Evolutionary conservation across 2,797 vertebrate genomes (phyloP), one percentile per base, ranked within the genome.

Genomic region (Benthosema pterotum): DNA sequence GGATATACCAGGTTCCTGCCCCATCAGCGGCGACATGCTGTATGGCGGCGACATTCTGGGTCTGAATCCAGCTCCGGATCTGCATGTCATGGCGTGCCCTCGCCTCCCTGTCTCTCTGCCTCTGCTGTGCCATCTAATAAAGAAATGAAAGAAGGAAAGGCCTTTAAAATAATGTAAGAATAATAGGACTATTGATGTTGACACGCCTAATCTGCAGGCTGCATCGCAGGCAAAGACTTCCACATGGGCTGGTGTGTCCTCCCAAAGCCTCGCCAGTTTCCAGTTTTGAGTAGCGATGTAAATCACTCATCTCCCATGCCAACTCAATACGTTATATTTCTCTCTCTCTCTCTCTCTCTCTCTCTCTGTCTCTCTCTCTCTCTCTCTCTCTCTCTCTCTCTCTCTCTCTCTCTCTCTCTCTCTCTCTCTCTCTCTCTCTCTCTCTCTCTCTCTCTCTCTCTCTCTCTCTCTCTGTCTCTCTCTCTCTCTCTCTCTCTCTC

Each of bases 391-490:
- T 61, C 54, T 60, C 22, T 52, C 22, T 61, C 69, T 60, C 57
- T 61, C 54, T 60, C 22, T 52, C 22, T 61, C 69, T 60, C 57
- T 61, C 54, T 60, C 22, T 52, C 22, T 61, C 69, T 60, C 57
- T 61, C 54, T 60, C 22, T 52, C 22, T 61, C 69, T 60, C 57
- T 61, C 54, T 60, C 22, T 52, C 22, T 61, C 69, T 60, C 57
- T 61, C 54, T 60, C 22, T 52, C 22, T 61, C 69, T 60, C 57
- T 61, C 54, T 60, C 22, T 52, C 22, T 61, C 69, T 60, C 57
- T 61, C 54, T 60, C 22, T 52, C 22, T 61, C 69, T 60, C 57
- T 61, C 54, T 60, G 19, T 61, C 69, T 60, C 57, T 61, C 54
- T 60, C 22, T 52, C 22, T 61, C 69, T 60, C 57, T 61, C 54